Evolutionary conservation across 1,140 invertebrate species (phyloP).

Genomic region (Drosophila novamexicana): DNA sequence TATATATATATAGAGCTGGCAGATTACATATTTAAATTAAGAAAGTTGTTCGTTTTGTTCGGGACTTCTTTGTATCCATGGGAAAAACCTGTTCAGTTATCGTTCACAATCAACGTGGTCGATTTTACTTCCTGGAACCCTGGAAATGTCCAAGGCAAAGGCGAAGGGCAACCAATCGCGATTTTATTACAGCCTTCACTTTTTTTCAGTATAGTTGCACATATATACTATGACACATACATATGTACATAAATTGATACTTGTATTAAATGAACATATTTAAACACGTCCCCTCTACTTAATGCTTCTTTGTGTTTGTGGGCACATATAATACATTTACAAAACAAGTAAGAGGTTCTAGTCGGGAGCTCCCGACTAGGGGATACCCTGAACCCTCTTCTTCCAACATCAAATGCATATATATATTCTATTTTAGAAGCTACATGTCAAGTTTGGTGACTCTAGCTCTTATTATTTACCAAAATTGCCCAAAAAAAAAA

Average conservation of each 20-base stretch:
- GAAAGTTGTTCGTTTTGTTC: conserved; percentile 49
- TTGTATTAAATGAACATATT: neutral
- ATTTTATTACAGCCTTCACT: conserved; percentile 57
- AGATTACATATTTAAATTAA: conserved; percentile 51
- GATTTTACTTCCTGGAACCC: conserved; percentile 65
- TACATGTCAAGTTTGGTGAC: too few relatives aligned
- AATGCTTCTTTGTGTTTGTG: conserved; percentile 13
- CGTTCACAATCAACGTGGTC: conserved; percentile 29
- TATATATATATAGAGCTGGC: conserved; percentile 1
- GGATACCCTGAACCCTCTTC: too few relatives aligned
- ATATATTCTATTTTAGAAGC: too few relatives aligned
- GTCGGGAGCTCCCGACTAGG: too few relatives aligned
- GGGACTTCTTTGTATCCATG: conserved; percentile 18
- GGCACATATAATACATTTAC: conserved; percentile 14
- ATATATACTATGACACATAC: conserved; percentile 8
- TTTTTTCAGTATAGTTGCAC: conserved; percentile 22
- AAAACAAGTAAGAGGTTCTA: neutral
- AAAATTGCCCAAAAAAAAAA: too few relatives aligned
- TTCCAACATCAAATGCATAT: too few relatives aligned
- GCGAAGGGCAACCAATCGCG: conserved; percentile 56
- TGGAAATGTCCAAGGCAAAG: conserved; percentile 60
- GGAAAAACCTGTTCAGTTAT: conserved; percentile 57
- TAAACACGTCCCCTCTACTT: conserved; percentile 5
- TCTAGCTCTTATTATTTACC: too few relatives aligned
- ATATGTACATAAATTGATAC: neutral